phyloP scores from a whole-genome alignment of 2,888 invertebrate species.

The Drosophila paranaensis region DNA sequence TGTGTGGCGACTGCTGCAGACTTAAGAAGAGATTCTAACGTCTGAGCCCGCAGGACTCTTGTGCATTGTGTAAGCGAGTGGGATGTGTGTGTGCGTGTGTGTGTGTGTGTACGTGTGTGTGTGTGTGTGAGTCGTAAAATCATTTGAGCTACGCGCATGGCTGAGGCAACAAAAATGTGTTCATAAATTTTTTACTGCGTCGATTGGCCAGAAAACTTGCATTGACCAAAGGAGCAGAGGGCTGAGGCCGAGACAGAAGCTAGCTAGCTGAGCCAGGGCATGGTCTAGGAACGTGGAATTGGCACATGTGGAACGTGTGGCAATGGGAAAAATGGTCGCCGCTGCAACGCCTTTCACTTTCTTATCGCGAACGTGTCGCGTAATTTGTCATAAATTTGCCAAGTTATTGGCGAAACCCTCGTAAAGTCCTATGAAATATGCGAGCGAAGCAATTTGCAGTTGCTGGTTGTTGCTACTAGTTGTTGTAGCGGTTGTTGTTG shows the following conservation, averaged over 20 bases:
- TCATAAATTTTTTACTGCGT: slow-evolving; percentile 35
- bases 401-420: slow-evolving; percentile 76
- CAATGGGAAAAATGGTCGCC: not conserved
- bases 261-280: too few relatives aligned
- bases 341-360: slow-evolving; percentile 63
- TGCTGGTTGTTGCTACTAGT: slow-evolving; percentile 39
- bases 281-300: not conserved
- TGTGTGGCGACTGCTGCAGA: slow-evolving; percentile 9
- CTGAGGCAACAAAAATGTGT: slow-evolving; percentile 20
- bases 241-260: too few relatives aligned
- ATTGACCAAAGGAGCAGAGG: not conserved
- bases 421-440: slow-evolving; percentile 81
- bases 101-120: not conserved
- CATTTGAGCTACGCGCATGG: slow-evolving; percentile 48
- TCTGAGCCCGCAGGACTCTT: slow-evolving; percentile 51
- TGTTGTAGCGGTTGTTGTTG: slow-evolving; percentile 22
- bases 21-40: slow-evolving; percentile 38
- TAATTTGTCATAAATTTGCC: slow-evolving; percentile 81
- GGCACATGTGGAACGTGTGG: slow-evolving; percentile 5
- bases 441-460: slow-evolving; percentile 30
- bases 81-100: not conserved
- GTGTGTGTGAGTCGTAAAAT: slow-evolving; percentile 38
- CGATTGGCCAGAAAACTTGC: slow-evolving; percentile 44
- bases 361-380: slow-evolving; percentile 69
- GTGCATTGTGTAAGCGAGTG: slow-evolving; percentile 10